Percentiles rank a stretch among this genome's conserved stretches.
These are phyloP conservation scores for Platerodrilus igneus DNA, from an alignment of 2,888 invertebrate genomes.

Conservation along the genomic window DNA sequence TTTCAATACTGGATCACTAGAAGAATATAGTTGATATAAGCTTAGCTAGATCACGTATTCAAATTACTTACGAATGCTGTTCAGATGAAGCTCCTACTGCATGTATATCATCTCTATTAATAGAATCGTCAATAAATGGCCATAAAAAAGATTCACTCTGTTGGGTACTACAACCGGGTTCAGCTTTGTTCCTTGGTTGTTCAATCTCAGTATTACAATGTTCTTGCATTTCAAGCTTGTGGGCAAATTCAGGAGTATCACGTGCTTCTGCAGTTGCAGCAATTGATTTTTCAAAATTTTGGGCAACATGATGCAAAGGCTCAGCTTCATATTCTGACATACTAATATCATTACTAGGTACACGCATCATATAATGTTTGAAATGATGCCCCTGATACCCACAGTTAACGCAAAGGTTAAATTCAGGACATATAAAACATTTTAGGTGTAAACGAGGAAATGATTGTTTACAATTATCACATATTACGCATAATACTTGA, in stretches of 20 bases:
- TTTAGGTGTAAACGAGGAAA: conserved; percentile 80
- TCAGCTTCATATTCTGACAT: conserved; percentile 26
- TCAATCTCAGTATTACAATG: background rate
- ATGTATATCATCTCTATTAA: conserved; percentile 15
- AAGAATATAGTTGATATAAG: conserved; percentile 6
- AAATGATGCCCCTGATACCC: conserved; percentile 64
- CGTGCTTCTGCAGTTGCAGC: conserved; percentile 30
- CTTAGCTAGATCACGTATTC: background rate
- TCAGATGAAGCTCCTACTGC: conserved; percentile 13
- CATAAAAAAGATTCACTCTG: background rate
- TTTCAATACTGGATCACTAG: conserved; percentile 16
- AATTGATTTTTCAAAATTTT: conserved; percentile 33
- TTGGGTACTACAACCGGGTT: too few relatives aligned
- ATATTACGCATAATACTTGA: conserved; percentile 53
- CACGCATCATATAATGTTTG: conserved; percentile 76
- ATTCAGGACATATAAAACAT: conserved; percentile 75
- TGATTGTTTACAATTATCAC: conserved; percentile 65
- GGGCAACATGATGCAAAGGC: conserved; percentile 36
- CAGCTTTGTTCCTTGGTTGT: conserved; percentile 1
- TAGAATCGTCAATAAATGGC: background rate
- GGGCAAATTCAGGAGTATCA: conserved; percentile 13
- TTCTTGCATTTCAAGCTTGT: too few relatives aligned
- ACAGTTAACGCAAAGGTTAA: conserved; percentile 75
- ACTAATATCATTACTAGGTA: conserved; percentile 46
- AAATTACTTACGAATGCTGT: conserved; percentile 21